Base-by-base conservation (phyloP, 2,888 invertebrate species). In the Mimachlamys varia region DNA sequence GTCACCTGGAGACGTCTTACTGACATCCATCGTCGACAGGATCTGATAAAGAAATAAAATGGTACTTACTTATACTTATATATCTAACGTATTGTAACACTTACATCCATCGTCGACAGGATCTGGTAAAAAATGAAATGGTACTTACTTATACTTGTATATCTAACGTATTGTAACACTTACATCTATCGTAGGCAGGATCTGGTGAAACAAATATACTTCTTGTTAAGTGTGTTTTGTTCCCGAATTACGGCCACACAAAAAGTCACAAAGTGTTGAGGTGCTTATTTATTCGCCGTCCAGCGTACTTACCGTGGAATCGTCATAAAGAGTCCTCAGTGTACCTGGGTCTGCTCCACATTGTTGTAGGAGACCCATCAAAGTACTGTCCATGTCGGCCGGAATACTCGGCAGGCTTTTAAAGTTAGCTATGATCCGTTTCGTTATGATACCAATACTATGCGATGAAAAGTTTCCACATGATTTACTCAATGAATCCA, bases 281-380 rank as follows among this genome's bases (percentile, higher is more conserved):
- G 53, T 53, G 53, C 19, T 53, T 13, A 19, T 53, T 53, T 53
- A 53, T 53, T 53, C 53, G 19, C 13, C 2, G 15, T 53, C 1
- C 15, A 19, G 19, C 13, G 15, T n/a, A 55, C 17, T 19, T 91
- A 92, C 92, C 53, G 89, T 90, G 44, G 89, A 89, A 44, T 89
- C 88, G 49, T 90, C 90, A 22, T 91, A 88, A 15, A 91, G 50
- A 15, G 89, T 88, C 22, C 62, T 89, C 37, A 92, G 58, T 37
- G 55, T 53, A 0, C 87, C 27, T 4, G 91, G 90, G 50, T 91
- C 91, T 7, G 90, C 90, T 76, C 90, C 90, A 89, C 92, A 92
- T 38, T 88, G 50, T 0, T 90, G 90, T 17, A 92, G 50, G 44
- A 92, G 88, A 53, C 90, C 87, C 33, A 89, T 76, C 76, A 89